Evolutionary conservation across 2,888 invertebrate genomes (phyloP), one percentile per base, ranked within the genome.

Genomic region (Marasmarcha lunaedactyla): DNA sequence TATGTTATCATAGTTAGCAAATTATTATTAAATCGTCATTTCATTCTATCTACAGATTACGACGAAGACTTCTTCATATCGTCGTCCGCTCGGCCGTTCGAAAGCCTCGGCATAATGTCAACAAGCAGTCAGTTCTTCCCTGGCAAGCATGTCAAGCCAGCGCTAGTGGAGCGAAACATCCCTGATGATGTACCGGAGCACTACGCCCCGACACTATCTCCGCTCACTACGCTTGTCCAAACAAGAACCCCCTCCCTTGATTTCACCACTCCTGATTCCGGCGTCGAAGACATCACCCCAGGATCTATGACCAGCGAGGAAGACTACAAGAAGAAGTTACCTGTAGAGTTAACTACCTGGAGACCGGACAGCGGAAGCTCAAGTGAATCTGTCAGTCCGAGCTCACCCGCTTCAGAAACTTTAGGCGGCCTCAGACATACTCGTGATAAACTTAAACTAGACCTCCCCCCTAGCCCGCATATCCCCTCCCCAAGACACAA

Each of bases 41-140:
- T 20, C 7, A 9, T 25, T 25, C 25, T 9, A n/a, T 20, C 30
- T 14, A n/a, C 62, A 87, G 86, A 81, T 52, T 78, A 84, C 60
- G 74, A 88, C 54, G 90, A 90, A 48, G 91, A 91, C 54, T 91
- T 91, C 69, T 91, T 87, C 71, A 89, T 91, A 51, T 89, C 89
- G 50, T 89, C 90, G 44, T 90, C 90, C 25, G 86, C 88, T 45
- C 86, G 88, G 40, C 90, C 90, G n/a, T 91, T 91, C 69, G 89
- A 90, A 63, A 85, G 85, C 47, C 77, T 85, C 47, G 83, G 83
- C 54, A 63, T 85, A 34, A 68, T 84, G 70, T 73, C 78, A 15
- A 71, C 76, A 25, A 85, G 85, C 43, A 89, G 89, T 58, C 90
- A 90, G 70, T 90, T 90, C 77, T 90, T 90, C 78, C 90, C 90